Conservation (phyloP, 2,888 invertebrate genomes). For the Eumerus sabulonum region DNA sequence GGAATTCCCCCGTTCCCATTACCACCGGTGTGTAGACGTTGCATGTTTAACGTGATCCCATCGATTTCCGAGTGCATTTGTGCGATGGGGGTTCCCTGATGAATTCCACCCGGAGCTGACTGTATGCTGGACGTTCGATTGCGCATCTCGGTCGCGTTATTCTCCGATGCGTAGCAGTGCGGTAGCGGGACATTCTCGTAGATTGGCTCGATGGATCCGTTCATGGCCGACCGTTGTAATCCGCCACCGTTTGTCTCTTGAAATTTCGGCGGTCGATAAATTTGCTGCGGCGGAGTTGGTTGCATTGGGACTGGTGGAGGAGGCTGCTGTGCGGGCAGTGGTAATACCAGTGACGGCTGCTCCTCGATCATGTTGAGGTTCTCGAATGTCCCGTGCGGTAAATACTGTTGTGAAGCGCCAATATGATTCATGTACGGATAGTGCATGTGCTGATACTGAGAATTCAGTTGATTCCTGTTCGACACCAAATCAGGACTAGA, state of each 20-base stretch:
- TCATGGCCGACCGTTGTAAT: conserved; percentile 78
- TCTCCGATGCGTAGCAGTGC: conserved; percentile 79
- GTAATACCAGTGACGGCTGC: conserved; percentile 76
- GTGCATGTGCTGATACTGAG: conserved; percentile 71
- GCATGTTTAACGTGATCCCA: conserved; percentile 59
- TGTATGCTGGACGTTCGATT: conserved; percentile 84
- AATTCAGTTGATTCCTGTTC: conserved; percentile 83
- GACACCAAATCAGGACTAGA: conserved; percentile 90
- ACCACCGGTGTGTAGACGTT: conserved; percentile 48
- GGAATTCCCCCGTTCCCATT: conserved; percentile 39
- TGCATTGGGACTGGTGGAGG: conserved; percentile 79
- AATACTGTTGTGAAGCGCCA: conserved; percentile 77
- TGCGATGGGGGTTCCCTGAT: conserved; percentile 75
- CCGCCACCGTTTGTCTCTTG: conserved; percentile 56
- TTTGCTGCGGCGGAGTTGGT: conserved; percentile 50
- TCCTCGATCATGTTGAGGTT: conserved; percentile 83
- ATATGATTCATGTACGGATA: conserved; percentile 75
- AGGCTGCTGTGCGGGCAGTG: conserved; percentile 79
- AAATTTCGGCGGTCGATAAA: conserved; percentile 71
- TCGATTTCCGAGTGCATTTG: conserved; percentile 63
- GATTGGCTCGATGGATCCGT: conserved; percentile 85
- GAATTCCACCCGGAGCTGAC: conserved; percentile 84
- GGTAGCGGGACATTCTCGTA: conserved; percentile 90
- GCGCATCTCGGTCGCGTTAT: conserved; percentile 73
- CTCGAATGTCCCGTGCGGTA: conserved; percentile 86